A percentile compares a stretch with the other conserved stretches of the same genome.
Conservation (phyloP, 92 coral and sea anemone species). For the Virgularia gustaviana region DNA sequence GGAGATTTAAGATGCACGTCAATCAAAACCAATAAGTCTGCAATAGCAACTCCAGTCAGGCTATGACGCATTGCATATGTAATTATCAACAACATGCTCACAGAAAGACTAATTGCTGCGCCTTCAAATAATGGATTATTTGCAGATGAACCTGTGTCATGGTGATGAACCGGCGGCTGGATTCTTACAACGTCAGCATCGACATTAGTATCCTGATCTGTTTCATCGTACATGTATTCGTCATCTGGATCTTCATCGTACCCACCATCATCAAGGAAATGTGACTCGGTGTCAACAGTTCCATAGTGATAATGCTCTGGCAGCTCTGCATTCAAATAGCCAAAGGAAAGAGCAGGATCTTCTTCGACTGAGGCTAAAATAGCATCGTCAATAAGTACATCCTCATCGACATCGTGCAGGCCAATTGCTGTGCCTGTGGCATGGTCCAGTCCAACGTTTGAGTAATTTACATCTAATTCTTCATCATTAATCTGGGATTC, state of each 20-base stretch:
- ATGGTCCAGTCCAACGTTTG: no score
- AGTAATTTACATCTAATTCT: no score
- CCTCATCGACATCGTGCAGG: no score
- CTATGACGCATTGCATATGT: constrained; percentile 60
- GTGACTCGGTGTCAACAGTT: constrained; percentile 6
- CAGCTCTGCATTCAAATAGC: background rate
- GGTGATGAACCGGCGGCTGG: no score
- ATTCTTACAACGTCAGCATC: no score
- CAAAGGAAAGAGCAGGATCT: constrained; percentile 9
- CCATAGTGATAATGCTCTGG: constrained; percentile 1
- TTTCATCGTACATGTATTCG: background rate
- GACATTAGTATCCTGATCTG: background rate
- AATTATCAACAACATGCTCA: constrained; percentile 66
- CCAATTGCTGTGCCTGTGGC: no score
- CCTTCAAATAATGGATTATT: constrained; percentile 59
- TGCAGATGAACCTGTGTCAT: background rate
- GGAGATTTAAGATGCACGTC: constrained; percentile 51
- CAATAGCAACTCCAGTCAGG: constrained; percentile 59
- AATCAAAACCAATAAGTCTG: constrained; percentile 48
- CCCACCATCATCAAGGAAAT: constrained; percentile 17
- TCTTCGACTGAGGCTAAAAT: no score
- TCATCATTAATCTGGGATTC: background rate
- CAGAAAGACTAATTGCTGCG: constrained; percentile 60
- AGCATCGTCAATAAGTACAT: background rate
- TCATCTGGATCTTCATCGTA: constrained; percentile 33